Percentiles rank a stretch among this genome's conserved stretches.
Conservation (phyloP, 2,113 vertebrate genomes). For the Megaceryle maxima region DNA sequence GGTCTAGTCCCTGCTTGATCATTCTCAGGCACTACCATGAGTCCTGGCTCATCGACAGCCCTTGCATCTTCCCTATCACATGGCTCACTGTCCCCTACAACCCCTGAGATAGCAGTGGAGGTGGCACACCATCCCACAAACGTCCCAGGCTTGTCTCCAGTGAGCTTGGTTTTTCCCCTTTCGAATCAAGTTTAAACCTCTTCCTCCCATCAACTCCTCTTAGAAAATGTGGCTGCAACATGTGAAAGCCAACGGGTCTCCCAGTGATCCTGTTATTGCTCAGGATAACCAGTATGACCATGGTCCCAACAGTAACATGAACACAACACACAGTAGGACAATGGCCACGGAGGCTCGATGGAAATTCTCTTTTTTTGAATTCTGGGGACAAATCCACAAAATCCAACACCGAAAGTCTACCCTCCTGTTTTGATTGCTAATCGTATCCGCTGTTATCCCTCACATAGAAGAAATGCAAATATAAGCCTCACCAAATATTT, state of each 20-base stretch:
- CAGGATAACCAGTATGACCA: rapidly evolving
- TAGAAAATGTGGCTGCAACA: neutral
- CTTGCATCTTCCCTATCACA: too few species aligned
- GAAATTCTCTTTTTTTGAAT: neutral
- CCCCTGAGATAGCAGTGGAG: too few species aligned
- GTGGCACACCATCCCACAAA: too few species aligned
- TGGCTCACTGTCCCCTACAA: too few species aligned
- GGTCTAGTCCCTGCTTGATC: too few species aligned
- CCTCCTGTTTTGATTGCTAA: neutral
- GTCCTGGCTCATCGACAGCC: too few species aligned
- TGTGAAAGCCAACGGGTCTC: neutral
- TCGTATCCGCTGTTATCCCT: neutral
- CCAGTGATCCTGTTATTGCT: neutral
- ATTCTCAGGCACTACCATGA: too few species aligned
- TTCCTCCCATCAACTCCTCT: neutral
- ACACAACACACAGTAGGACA: neutral
- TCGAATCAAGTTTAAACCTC: too few species aligned
- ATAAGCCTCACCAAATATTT: neutral
- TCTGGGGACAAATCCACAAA: neutral
- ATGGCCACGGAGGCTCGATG: neutral
- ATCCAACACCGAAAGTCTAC: neutral
- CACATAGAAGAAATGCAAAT: neutral
- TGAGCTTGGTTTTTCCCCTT: too few species aligned
- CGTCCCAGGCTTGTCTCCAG: too few species aligned
- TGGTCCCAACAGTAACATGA: rapidly evolving